These are phyloP conservation scores for Apodemus sylvaticus DNA, from an alignment of 2,113 vertebrate species.

Conservation along the genomic window DNA sequence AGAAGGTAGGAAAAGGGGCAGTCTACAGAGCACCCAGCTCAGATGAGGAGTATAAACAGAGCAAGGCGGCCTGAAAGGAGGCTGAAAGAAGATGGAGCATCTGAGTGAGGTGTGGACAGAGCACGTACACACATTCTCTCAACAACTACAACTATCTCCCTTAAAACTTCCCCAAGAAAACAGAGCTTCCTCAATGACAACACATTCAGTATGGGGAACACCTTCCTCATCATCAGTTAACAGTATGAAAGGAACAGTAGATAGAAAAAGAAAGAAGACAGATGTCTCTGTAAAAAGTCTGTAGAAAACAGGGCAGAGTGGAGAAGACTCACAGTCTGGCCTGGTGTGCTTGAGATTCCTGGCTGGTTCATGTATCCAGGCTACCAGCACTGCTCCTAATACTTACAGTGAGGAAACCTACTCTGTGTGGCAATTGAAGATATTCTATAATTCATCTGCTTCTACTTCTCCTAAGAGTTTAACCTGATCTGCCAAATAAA, in stretches of 20 bases:
- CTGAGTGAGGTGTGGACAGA: neutral
- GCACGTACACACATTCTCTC: neutral
- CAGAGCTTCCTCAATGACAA: neutral
- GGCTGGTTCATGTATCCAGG: neutral
- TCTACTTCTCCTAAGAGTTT: neutral
- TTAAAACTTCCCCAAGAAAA: constrained; percentile 2
- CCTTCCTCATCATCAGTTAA: neutral
- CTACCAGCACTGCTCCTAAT: neutral
- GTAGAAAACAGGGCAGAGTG: neutral
- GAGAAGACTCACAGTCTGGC: neutral
- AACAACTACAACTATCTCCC: constrained; percentile 26
- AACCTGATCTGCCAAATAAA: constrained; percentile 1
- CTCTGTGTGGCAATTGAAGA: neutral
- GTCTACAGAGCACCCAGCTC: neutral
- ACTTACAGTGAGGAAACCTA: neutral
- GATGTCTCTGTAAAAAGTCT: neutral
- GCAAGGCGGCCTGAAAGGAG: neutral
- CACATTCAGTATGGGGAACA: neutral
- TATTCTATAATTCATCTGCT: neutral
- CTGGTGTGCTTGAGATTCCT: neutral
- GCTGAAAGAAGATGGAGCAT: neutral
- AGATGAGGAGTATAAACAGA: neutral
- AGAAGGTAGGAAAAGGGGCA: neutral
- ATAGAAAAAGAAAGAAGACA: neutral
- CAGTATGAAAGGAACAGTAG: neutral